A percentile compares a stretch with the other conserved stretches of the same genome.
These are phyloP conservation scores for Drosophila gaucha DNA, from an alignment of 2,888 invertebrate genomes.

Conservation along the genomic window DNA sequence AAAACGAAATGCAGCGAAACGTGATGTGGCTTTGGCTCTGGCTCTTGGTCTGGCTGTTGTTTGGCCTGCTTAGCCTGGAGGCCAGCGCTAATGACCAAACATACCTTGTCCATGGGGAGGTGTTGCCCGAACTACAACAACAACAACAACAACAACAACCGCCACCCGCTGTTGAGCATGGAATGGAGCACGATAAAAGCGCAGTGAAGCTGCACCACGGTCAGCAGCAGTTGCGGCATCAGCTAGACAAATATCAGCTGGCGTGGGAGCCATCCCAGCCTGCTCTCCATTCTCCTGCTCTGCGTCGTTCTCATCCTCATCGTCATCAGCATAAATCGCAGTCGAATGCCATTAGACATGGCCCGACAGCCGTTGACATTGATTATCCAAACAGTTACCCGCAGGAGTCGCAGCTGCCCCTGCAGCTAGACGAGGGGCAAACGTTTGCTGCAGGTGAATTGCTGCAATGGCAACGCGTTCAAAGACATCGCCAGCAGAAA, in stretches of 20 bases:
- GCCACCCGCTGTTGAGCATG: constrained; percentile 41
- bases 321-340: constrained; percentile 72
- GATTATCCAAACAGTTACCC: constrained; percentile 28
- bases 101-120: constrained; percentile 38
- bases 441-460: background rate
- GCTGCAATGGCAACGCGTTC: background rate
- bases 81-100: constrained; percentile 60
- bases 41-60: constrained; percentile 1
- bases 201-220: constrained; percentile 46
- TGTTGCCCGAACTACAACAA: constrained; percentile 38
- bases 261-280: constrained; percentile 56
- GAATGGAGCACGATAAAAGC: constrained; percentile 59
- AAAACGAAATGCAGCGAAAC: constrained; percentile 46
- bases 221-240: constrained; percentile 51
- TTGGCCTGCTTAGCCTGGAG: constrained; percentile 25
- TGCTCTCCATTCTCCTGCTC: background rate
- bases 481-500: constrained; percentile 6
- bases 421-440: background rate
- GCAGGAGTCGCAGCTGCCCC: background rate
- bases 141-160: constrained; percentile 29
- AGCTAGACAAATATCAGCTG: constrained; percentile 42
- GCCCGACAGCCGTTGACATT: constrained; percentile 28
- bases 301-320: constrained; percentile 60
- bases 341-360: constrained; percentile 14
- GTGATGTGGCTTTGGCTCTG: constrained; percentile 10